Percentiles rank a stretch among this genome's conserved stretches.
phyloP scores from a whole-genome alignment of 2,888 invertebrate genomes.

The Xestia ashworthii region DNA sequence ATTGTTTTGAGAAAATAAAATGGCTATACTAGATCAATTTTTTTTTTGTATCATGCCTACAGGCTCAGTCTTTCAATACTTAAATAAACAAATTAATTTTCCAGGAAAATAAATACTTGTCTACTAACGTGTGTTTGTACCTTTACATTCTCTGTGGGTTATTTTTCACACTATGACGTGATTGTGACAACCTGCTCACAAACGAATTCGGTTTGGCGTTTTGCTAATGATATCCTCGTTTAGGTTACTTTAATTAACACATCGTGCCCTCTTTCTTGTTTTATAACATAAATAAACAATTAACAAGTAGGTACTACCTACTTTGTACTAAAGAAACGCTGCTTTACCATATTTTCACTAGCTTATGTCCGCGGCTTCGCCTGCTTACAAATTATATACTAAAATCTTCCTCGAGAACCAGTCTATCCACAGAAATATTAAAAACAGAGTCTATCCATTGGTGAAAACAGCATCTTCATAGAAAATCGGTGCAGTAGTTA shows the following conservation, averaged over 20 bases:
- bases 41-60: background rate
- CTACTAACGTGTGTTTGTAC: background rate
- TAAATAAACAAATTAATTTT: background rate
- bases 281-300: slow-evolving; percentile 17
- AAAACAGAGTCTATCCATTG: no score
- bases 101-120: background rate
- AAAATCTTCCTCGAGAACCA: no score
- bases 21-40: background rate
- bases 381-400: no score
- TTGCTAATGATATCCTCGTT: background rate
- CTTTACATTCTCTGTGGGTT: background rate
- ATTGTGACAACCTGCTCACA: background rate
- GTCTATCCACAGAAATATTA: no score
- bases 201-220: background rate
- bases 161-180: background rate
- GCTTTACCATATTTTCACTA: slow-evolving; percentile 13
- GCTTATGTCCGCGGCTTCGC: no score
- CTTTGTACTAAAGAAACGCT: slow-evolving; percentile 7
- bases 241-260: slow-evolving; percentile 25
- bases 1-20: background rate
- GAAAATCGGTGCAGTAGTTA: no score
- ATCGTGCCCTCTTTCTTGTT: slow-evolving; percentile 16
- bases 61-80: background rate
- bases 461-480: no score
- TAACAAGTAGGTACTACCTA: background rate